Conservation (phyloP, 2,888 invertebrate species). For the Auanema freiburgensis region DNA sequence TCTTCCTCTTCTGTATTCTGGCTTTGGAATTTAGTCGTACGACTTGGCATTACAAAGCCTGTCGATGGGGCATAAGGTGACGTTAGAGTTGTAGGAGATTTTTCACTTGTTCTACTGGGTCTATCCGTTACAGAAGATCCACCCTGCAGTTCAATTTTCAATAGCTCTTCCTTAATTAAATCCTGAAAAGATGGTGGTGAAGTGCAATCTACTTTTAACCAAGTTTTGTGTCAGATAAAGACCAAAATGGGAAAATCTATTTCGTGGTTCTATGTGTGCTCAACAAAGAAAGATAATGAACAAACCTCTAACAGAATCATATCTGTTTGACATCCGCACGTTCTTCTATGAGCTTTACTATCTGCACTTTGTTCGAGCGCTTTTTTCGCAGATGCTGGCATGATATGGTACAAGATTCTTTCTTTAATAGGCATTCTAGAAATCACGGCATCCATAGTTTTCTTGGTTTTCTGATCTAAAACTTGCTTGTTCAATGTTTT, state of each 20-base stretch:
- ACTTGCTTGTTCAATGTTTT: background rate
- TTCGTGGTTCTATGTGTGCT: background rate
- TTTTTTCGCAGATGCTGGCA: constrained; percentile 51
- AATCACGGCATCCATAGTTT: constrained; percentile 46
- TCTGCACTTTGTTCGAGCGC: constrained; percentile 36
- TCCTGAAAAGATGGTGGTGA: constrained; percentile 24
- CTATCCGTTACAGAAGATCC: constrained; percentile 2
- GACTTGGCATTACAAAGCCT: background rate
- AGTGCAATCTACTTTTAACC: background rate
- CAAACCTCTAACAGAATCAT: constrained; percentile 36
- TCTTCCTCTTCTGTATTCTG: constrained; percentile 5
- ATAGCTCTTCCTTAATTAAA: constrained; percentile 42
- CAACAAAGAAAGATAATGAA: background rate
- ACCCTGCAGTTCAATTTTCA: constrained; percentile 33
- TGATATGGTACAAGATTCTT: constrained; percentile 53
- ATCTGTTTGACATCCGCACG: constrained; percentile 41
- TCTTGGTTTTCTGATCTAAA: constrained; percentile 13
- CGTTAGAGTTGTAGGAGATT: background rate
- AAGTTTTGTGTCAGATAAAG: background rate
- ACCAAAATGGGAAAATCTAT: background rate
- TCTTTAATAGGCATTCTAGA: constrained; percentile 55
- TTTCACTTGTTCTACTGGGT: constrained; percentile 11
- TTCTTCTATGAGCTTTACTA: constrained; percentile 31
- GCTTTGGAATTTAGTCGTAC: background rate
- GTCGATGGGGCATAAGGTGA: background rate